phyloP scores from a whole-genome alignment of 2,888 invertebrate genomes.

The Galerucella pusilla region DNA sequence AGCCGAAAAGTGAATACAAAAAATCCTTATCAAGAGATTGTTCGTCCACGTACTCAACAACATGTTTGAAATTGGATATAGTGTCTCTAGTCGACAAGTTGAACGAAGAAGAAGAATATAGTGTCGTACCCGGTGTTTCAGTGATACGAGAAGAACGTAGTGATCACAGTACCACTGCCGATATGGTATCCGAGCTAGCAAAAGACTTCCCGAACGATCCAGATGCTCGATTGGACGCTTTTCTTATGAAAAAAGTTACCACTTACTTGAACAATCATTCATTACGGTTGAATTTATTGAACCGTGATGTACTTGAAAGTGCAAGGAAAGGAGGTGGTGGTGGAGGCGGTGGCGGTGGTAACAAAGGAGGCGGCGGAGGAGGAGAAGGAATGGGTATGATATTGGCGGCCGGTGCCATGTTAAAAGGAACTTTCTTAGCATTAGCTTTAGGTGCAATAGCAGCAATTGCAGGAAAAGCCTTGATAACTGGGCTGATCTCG shows the following conservation, averaged over 20 bases:
- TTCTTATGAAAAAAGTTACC: slow-evolving; percentile 76
- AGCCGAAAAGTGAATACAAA: slow-evolving; percentile 57
- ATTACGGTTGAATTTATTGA: slow-evolving; percentile 77
- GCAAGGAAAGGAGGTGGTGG: slow-evolving; percentile 58
- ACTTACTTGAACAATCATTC: slow-evolving; percentile 80
- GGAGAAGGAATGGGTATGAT: slow-evolving; percentile 67
- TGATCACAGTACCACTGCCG: slow-evolving; percentile 69
- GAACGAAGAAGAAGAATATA: slow-evolving; percentile 76
- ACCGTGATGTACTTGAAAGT: slow-evolving; percentile 69
- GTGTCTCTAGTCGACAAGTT: slow-evolving; percentile 81
- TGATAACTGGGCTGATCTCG: slow-evolving; percentile 85
- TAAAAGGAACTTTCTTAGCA: slow-evolving; percentile 78
- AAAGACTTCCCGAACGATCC: slow-evolving; percentile 81
- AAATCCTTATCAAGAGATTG: slow-evolving; percentile 67
- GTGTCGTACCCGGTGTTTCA: slow-evolving; percentile 79
- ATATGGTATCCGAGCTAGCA: slow-evolving; percentile 80
- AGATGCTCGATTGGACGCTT: slow-evolving; percentile 80
- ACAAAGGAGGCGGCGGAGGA: slow-evolving; percentile 67
- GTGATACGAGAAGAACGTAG: slow-evolving; percentile 74
- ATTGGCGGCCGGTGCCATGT: slow-evolving; percentile 68
- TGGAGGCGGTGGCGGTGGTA: slow-evolving; percentile 59
- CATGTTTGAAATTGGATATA: slow-evolving; percentile 83
- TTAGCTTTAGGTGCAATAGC: slow-evolving; percentile 79
- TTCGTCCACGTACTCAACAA: slow-evolving; percentile 72
- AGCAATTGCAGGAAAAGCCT: slow-evolving; percentile 82